These are phyloP conservation scores for Morus bassanus DNA, from an alignment of 2,797 vertebrate species.

Conservation along the genomic window DNA sequence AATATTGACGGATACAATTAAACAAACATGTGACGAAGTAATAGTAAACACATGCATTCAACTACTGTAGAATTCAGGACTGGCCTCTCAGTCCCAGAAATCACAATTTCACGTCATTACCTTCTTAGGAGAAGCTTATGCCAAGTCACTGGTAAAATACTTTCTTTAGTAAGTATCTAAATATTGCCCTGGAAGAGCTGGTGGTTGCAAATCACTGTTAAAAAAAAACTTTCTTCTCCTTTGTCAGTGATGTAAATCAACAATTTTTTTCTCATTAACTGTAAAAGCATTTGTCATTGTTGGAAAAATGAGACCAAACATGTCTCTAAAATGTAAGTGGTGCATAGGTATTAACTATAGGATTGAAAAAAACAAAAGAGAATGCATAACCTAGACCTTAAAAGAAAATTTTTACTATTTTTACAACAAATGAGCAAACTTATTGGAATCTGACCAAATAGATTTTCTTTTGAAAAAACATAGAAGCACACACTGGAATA, in stretches of 20 bases:
- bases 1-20: conserved; percentile 29
- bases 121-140: not conserved
- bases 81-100: not conserved
- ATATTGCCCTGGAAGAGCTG: not conserved
- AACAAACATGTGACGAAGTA: conserved; percentile 17
- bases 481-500: not conserved
- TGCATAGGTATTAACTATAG: not conserved
- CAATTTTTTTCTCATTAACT: not conserved
- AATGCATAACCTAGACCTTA: not conserved
- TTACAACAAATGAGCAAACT: not conserved
- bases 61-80: not conserved
- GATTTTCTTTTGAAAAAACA: not conserved
- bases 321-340: not conserved
- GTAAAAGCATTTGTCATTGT: not conserved
- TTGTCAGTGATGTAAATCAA: not conserved
- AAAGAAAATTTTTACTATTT: not conserved
- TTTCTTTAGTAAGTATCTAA: not conserved
- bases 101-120: not conserved
- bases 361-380: not conserved
- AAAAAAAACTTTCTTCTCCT: not conserved
- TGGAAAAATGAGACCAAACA: not conserved
- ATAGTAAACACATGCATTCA: conserved; percentile 10
- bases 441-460: not conserved
- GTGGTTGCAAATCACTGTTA: not conserved
- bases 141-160: not conserved